These are phyloP conservation scores for Acleris sparsana DNA, from an alignment of 2,888 invertebrate species.

Conservation along the genomic window DNA sequence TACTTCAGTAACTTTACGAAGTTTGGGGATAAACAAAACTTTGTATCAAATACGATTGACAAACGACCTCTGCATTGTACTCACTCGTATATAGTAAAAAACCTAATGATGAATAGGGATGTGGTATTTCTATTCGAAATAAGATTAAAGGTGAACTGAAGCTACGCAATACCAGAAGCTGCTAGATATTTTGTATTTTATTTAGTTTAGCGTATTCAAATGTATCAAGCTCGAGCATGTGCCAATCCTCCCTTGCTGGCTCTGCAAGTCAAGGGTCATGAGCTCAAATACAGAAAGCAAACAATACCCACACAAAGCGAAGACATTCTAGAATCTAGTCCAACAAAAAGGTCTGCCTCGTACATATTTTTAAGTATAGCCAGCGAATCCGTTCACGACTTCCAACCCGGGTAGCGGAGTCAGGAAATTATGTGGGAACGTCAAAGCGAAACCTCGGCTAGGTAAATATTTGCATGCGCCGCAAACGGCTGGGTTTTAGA, in stretches of 20 bases:
- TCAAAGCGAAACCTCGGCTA: conserved; percentile 62
- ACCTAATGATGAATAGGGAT: no score
- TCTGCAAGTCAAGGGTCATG: neutral
- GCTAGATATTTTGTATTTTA: no score
- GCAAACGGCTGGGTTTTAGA: conserved; percentile 61
- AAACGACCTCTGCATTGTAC: no score
- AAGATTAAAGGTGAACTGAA: no score
- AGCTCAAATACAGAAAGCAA: neutral
- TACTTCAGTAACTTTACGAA: conserved; percentile 7
- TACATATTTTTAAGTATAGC: conserved; percentile 33
- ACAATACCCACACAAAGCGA: conserved; percentile 8
- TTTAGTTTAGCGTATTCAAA: no score
- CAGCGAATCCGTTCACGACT: conserved; percentile 25
- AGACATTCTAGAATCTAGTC: conserved; percentile 24
- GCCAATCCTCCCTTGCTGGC: no score
- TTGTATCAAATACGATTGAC: no score
- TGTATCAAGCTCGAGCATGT: no score
- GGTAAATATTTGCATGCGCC: conserved; percentile 70
- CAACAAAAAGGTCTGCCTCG: conserved; percentile 9
- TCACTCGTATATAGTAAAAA: no score
- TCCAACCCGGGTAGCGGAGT: conserved; percentile 46
- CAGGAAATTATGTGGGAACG: conserved; percentile 62
- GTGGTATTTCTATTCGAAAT: no score
- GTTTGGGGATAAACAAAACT: neutral
- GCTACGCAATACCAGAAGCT: no score